Base-by-base conservation (phyloP, 1,140 invertebrate genomes). In the Anagrus nilaparvatae region DNA sequence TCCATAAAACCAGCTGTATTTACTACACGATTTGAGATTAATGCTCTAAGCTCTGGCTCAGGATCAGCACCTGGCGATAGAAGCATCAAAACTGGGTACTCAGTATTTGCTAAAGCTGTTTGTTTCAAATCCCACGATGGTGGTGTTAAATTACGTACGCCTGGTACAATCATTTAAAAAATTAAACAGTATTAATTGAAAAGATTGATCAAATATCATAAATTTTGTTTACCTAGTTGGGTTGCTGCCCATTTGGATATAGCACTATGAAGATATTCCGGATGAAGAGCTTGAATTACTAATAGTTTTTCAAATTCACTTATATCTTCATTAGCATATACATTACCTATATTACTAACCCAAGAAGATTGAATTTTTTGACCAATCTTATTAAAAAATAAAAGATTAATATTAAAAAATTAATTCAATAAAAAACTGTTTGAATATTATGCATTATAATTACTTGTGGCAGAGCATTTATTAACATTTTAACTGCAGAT, bases 241-340 rank as follows among this genome's bases (percentile, higher is more conserved):
- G 78, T 72, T 2, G 76, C 69, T n/a, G 78, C 76, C 61, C 87
- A 88, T 36, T 77, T 68, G 0, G 70, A 69, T 55, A 94, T 74
- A 13, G 78, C 76, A 6, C 76, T 76, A 31, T 84, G 73, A 8
- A 94, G 63, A 31, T 87, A 63, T 62, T 95, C 90, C 2, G 91
- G 88, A 42, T 86, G 71, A 5, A 91, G 65, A 1, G 82, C 76
- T 69, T 93, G 86, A 10, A 89, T 71, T 0, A 88, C 54, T 1
- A 97, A 62, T n/a, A 94, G 65, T 54, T 84, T 79, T 58, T 95
- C 84, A 59, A 96, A 93, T n/a, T 73, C 63, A 1, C 76, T 77
- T 4, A 87, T 50, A 30, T 70, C 71, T 28, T 69, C 68, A 19
- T 74, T 63, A 1, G 77, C 59, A 7, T 63, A 66, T 17, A 72